Evolutionary conservation across 1,140 invertebrate genomes (phyloP).

Genomic region (Artemia franciscana): DNA sequence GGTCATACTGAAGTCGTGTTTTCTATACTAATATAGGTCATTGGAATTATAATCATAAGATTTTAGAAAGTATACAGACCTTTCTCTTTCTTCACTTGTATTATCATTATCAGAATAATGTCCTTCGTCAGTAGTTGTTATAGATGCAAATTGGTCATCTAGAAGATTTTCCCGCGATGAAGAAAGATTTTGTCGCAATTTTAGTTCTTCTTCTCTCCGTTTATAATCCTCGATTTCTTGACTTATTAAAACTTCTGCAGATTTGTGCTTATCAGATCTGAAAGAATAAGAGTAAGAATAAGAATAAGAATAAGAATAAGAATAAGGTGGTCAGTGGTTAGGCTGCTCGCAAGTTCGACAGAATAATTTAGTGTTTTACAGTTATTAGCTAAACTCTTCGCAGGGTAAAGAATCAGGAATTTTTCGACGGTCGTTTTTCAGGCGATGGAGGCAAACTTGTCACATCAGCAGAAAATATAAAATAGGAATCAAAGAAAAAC

Average conservation of each 20-base stretch:
- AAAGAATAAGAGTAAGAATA: not conserved
- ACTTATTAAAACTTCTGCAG: conserved; percentile 7
- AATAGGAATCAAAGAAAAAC: too few relatives aligned
- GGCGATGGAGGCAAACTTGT: too few relatives aligned
- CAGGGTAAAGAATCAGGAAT: too few relatives aligned
- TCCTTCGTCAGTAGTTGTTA: conserved; percentile 18
- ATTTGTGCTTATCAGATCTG: not conserved
- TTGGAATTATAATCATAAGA: not conserved
- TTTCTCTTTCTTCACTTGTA: conserved; percentile 14
- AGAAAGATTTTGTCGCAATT: not conserved
- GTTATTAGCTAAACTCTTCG: too few relatives aligned
- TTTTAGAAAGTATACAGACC: not conserved
- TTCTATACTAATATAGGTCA: too few relatives aligned
- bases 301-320: too few relatives aligned
- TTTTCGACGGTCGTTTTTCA: too few relatives aligned
- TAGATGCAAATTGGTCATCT: conserved; percentile 14
- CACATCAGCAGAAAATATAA: too few relatives aligned
- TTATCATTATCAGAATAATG: conserved; percentile 20
- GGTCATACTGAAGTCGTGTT: too few relatives aligned
- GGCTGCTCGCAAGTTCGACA: too few relatives aligned
- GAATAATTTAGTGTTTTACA: too few relatives aligned
- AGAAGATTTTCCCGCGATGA: conserved; percentile 1
- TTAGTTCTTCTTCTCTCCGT: conserved; percentile 11
- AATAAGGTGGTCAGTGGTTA: too few relatives aligned
- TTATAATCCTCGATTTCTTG: conserved; percentile 11